Evolutionary conservation across 2,888 invertebrate genomes (phyloP), one percentile per base, ranked within the genome.

Genomic region (Rhynchonema sp.): DNA sequence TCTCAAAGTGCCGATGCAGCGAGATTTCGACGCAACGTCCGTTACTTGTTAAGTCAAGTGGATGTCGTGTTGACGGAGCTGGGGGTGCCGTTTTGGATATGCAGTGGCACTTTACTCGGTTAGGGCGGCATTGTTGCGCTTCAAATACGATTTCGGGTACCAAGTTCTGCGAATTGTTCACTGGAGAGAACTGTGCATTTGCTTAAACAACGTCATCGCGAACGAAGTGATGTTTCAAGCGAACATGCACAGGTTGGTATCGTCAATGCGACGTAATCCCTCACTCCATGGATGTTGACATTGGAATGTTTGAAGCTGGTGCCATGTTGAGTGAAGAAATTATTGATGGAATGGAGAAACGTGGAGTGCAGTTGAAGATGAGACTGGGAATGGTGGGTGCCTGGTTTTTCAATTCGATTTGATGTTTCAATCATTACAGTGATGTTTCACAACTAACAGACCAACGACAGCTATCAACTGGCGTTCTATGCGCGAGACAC

Each of bases 241-340:
- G n/a, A n/a, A n/a, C n/a, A n/a, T n/a, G n/a, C n/a, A n/a, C 23
- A 49, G 55, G 55, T 22, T 55, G 55, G 55, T 55, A 27, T 55
- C 55, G 55, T 28, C 55, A 55, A 22, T 55, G 55, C 22, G 55
- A 55, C 27, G 28, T 55, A 22, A 55, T 55, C 55, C 6, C 9
- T 9, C 27, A 28, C 13, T 26, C 55, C 6, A 13, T 28, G 6
- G 55, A 55, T 22, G 55, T 22, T 13, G 55, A 55, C 27, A 26
- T 55, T 13, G 55, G 55, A 6, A 22, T 55, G 3, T 49, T n/a
- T n/a, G 49, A 13, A 49, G n/a, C 13, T 23, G 49, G n/a, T 6
- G n/a, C 20, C 3, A n/a, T 20, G 3, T 20, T 13, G 38, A 23
- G 3, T 6, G n/a, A 17, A n/a, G n/a, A 3, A 13, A 26, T 55